phyloP scores from a whole-genome alignment of 2,888 invertebrate species.

The Nomada flava region DNA sequence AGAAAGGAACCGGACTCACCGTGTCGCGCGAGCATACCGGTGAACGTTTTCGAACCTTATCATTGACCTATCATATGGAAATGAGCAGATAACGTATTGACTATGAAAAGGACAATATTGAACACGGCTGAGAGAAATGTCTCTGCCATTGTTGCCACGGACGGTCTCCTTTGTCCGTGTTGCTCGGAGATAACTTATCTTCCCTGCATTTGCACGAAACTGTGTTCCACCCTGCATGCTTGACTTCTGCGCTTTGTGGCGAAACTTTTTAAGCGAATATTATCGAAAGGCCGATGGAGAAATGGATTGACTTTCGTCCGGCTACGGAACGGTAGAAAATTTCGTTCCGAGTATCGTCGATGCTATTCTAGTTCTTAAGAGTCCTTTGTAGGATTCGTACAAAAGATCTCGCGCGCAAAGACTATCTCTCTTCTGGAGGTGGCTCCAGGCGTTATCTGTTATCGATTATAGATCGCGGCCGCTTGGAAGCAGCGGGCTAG shows the following conservation, averaged over 20 bases:
- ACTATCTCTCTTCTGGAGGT: neutral
- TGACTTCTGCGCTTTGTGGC: neutral
- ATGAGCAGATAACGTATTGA: slow-evolving; percentile 57
- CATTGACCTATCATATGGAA: slow-evolving; percentile 59
- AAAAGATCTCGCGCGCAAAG: slow-evolving; percentile 37
- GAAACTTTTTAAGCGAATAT: neutral
- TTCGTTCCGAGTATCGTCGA: neutral
- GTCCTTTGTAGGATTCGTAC: slow-evolving; percentile 39
- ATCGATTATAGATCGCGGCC: slow-evolving; percentile 49
- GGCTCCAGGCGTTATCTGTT: slow-evolving; percentile 49
- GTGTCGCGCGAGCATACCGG: slow-evolving; percentile 17
- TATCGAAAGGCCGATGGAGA: neutral
- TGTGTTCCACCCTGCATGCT: neutral
- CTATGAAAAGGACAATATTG: slow-evolving; percentile 58
- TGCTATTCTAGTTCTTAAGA: slow-evolving; percentile 30
- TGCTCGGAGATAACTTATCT: slow-evolving; percentile 47
- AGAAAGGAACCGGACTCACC: slow-evolving; percentile 65
- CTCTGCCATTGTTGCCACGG: slow-evolving; percentile 41
- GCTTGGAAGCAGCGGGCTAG: slow-evolving; percentile 5
- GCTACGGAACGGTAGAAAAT: neutral
- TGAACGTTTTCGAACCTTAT: slow-evolving; percentile 59
- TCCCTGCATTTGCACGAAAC: slow-evolving; percentile 25
- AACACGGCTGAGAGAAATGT: slow-evolving; percentile 31
- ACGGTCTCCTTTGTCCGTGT: slow-evolving; percentile 52
- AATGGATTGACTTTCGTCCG: neutral